Evolutionary conservation across 1,140 invertebrate genomes (phyloP).

Genomic region (Cecropterus lyciades): DNA sequence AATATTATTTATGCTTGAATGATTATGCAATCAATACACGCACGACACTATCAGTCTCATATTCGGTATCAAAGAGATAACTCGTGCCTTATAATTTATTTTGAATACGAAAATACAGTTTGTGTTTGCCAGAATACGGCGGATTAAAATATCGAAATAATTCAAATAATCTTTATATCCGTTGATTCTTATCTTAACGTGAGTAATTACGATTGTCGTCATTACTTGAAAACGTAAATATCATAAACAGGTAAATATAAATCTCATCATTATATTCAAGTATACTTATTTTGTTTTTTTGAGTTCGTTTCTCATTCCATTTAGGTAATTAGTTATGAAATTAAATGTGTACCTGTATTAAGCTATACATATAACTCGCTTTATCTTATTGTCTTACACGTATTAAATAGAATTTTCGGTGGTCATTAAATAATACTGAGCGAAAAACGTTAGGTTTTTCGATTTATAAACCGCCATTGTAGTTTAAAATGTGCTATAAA

Average conservation of each 20-base stretch:
- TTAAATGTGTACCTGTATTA: too few relatives aligned
- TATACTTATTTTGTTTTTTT: too few relatives aligned
- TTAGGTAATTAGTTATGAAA: too few relatives aligned
- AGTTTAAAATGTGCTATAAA: neutral
- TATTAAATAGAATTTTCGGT: too few relatives aligned
- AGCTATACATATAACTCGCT: too few relatives aligned
- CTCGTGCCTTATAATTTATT: conserved; percentile 4
- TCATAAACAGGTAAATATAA: neutral
- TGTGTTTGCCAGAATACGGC: too few relatives aligned
- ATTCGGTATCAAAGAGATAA: neutral
- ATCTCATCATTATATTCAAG: too few relatives aligned
- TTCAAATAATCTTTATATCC: neutral
- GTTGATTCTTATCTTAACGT: neutral
- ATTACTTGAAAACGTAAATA: neutral
- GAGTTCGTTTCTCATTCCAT: too few relatives aligned
- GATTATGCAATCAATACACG: conserved; percentile 1
- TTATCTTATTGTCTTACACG: too few relatives aligned
- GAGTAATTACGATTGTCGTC: neutral
- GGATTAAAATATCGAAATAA: neutral
- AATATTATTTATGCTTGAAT: conserved; percentile 10
- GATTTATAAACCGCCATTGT: neutral
- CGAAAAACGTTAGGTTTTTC: conserved; percentile 4
- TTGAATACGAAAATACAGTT: conserved; percentile 4
- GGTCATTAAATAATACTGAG: neutral
- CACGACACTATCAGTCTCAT: neutral